Conservation (phyloP, 2,113 vertebrate genomes). For the Pterocles orientalis region DNA sequence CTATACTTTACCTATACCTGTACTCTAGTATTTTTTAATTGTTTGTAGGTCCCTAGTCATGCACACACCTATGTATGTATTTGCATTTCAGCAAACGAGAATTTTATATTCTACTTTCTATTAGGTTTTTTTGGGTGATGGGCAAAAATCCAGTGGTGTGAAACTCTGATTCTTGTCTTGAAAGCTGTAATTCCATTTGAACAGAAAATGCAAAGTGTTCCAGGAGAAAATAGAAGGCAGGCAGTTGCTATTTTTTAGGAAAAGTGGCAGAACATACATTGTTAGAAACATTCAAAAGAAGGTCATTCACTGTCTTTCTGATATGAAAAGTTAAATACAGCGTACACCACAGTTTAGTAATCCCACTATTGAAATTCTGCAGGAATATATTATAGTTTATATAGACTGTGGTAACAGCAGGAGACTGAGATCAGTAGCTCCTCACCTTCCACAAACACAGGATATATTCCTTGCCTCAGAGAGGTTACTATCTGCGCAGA, state of each 20-base stretch:
- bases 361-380: neutral
- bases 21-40: neutral
- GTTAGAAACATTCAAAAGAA: neutral
- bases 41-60: neutral
- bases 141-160: neutral
- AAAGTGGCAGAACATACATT: neutral
- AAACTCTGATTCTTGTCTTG: neutral
- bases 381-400: neutral
- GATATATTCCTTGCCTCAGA: slow-evolving; percentile 31
- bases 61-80: neutral
- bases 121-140: neutral
- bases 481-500: neutral
- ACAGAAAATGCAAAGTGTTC: neutral
- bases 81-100: neutral
- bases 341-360: neutral
- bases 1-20: neutral
- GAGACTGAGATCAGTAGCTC: slow-evolving; percentile 15
- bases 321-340: neutral
- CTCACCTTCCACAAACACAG: slow-evolving; percentile 29
- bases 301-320: neutral
- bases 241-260: neutral
- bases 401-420: neutral
- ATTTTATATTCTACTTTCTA: neutral
- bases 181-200: neutral
- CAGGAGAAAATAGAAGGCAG: neutral